Evolutionary conservation across 2,113 vertebrate genomes (phyloP).

Genomic region (Gambusia affinis): DNA sequence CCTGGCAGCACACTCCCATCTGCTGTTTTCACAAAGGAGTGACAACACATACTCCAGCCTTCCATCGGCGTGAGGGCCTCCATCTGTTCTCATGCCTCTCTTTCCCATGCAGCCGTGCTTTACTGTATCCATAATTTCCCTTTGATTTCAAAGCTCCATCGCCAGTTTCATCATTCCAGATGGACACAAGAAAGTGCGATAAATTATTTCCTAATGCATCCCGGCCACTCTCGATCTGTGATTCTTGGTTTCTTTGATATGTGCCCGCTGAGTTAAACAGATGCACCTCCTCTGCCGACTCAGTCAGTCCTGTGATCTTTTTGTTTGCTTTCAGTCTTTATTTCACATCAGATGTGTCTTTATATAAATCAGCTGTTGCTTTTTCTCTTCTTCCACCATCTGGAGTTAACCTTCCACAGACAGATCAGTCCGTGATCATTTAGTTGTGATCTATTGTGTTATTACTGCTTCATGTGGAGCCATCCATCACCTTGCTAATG

Average conservation of each 20-base stretch:
- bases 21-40: constrained; percentile 69
- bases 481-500: constrained; percentile 59
- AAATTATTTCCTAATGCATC: constrained; percentile 30
- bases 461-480: constrained; percentile 39
- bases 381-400: neutral
- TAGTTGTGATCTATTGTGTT: constrained; percentile 59
- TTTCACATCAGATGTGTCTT: constrained; percentile 6
- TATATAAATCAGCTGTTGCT: constrained; percentile 8
- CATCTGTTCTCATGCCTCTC: constrained; percentile 68
- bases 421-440: constrained; percentile 36
- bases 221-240: constrained; percentile 22
- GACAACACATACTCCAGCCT: constrained; percentile 50
- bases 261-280: constrained; percentile 10
- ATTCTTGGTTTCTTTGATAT: neutral
- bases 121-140: constrained; percentile 51
- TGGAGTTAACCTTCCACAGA: constrained; percentile 32
- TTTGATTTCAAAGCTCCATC: constrained; percentile 62
- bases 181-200: constrained; percentile 27
- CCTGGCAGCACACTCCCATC: constrained; percentile 68
- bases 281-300: constrained; percentile 3
- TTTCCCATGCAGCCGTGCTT: constrained; percentile 30
- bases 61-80: constrained; percentile 52
- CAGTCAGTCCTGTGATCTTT: neutral
- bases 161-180: constrained; percentile 35
- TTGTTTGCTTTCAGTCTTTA: neutral